These are phyloP conservation scores for Porites rus DNA, from an alignment of 92 coral and sea anemone genomes.

Conservation along the genomic window DNA sequence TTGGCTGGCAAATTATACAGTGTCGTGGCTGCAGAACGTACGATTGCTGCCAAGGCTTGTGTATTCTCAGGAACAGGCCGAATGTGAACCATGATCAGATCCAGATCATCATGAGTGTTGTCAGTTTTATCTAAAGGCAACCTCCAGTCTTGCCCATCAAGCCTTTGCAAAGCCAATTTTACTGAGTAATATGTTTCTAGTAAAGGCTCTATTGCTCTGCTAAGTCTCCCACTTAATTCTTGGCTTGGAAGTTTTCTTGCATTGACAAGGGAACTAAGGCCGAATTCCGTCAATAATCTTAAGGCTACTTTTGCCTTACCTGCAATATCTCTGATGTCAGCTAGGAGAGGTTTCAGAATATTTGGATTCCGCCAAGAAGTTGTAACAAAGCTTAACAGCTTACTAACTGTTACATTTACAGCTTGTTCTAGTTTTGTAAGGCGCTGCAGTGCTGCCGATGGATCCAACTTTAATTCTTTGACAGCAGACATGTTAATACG, in stretches of 20 bases:
- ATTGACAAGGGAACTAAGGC: slow-evolving; percentile 86
- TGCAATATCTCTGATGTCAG: slow-evolving; percentile 91
- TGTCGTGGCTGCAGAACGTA: slow-evolving; percentile 77
- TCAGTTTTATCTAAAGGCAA: slow-evolving; percentile 71
- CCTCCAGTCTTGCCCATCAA: slow-evolving; percentile 90
- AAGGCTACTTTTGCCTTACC: slow-evolving; percentile 96
- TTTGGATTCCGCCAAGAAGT: slow-evolving; percentile 89
- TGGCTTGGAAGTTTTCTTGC: slow-evolving; percentile 70
- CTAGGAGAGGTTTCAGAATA: slow-evolving; percentile 73
- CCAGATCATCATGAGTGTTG: slow-evolving; percentile 87
- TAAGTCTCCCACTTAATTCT: slow-evolving; percentile 80
- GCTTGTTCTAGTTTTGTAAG: slow-evolving; percentile 94
- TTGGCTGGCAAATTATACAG: slow-evolving; percentile 56
- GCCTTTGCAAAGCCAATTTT: slow-evolving; percentile 87
- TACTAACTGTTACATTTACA: slow-evolving; percentile 84
- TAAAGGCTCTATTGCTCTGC: slow-evolving; percentile 89
- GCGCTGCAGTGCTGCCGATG: slow-evolving; percentile 78
- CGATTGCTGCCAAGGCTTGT: slow-evolving; percentile 75
- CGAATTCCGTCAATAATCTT: slow-evolving; percentile 93
- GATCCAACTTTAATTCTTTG: slow-evolving; percentile 79
- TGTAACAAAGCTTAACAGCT: slow-evolving; percentile 91
- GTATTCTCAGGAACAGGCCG: slow-evolving; percentile 90
- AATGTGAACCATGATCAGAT: slow-evolving; percentile 84
- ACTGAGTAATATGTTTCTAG: slow-evolving; percentile 92
- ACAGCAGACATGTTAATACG: slow-evolving; percentile 97